A percentile compares a stretch with the other conserved stretches of the same genome.
Evolutionary conservation across 2,888 invertebrate genomes (phyloP).

Genomic region (Spilarctia lutea): DNA sequence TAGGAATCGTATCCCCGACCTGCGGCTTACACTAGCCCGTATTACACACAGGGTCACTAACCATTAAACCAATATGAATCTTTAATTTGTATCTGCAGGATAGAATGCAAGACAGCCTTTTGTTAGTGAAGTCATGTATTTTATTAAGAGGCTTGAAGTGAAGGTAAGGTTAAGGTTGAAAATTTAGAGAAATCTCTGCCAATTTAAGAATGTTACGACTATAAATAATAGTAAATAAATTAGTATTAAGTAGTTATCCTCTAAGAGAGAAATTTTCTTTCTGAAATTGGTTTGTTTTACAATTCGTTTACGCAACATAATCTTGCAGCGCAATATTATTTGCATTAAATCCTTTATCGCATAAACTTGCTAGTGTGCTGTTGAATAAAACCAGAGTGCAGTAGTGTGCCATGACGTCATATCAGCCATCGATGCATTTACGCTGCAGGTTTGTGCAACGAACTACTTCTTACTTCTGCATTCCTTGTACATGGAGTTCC

Average conservation of each 20-base stretch:
- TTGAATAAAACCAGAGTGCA: conserved; percentile 18
- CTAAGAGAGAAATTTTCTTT: neutral
- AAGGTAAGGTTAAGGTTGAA: too few species aligned
- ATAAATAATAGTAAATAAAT: too few species aligned
- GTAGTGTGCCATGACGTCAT: conserved; percentile 44
- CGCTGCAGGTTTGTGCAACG: conserved; percentile 62
- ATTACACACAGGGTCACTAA: too few species aligned
- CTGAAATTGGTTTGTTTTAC: neutral
- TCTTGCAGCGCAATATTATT: neutral
- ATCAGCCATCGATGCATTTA: conserved; percentile 57
- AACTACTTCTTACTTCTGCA: conserved; percentile 71
- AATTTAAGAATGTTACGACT: too few species aligned
- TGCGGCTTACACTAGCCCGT: too few species aligned
- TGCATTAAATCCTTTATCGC: conserved; percentile 6
- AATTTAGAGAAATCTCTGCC: too few species aligned
- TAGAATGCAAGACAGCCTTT: too few species aligned
- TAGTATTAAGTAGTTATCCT: neutral
- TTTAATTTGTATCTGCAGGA: too few species aligned
- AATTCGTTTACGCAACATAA: neutral
- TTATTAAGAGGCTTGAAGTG: too few species aligned
- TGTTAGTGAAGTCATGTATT: too few species aligned
- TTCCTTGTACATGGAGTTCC: conserved; percentile 81
- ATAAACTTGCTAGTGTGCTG: conserved; percentile 23
- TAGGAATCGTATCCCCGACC: too few species aligned
- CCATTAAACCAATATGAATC: too few species aligned